Base-by-base conservation (phyloP, 2,888 invertebrate genomes). In the Apocheima hispidaria region DNA sequence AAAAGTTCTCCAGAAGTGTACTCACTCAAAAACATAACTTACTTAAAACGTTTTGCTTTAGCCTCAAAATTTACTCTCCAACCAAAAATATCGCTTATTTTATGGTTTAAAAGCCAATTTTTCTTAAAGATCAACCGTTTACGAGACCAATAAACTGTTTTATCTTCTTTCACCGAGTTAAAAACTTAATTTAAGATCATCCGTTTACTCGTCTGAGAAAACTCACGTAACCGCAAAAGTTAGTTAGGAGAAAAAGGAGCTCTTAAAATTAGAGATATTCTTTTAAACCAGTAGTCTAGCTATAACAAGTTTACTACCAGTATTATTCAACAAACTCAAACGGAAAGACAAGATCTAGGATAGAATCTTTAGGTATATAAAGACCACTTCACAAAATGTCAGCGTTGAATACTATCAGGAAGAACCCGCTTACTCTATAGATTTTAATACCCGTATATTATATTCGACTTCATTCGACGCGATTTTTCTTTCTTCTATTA, bases 41-140 rank as follows among this genome's bases (percentile, higher is more conserved):
- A n/a, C n/a, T n/a, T 33, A 10, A 33, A 33, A 26, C 3, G 12
- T 10, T 18, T 9, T 10, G 18, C 16, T 5, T 33, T 16, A 16
- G n/a, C n/a, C 41, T 38, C 16, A 9, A 38, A 38, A 38, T 7
- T 21, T 20, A 4, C 1, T 21, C 21, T 21, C 6, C 10, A 6
- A 21, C 16, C 12, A 21, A 41, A 9, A 41, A 21, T n/a, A 41
- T 21, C n/a, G 10, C 21, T 41, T 41, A 7, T 41, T 21, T 21
- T 10, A 41, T 12, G 21, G 41, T 6, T 21, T 41, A 21, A 41
- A 41, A 20, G n/a, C 41, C 2, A 41, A 41, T 41, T 41, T n/a
- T 2, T n/a, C 21, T 21, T 49, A 54, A 51, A 55, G 33, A 56
- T 55, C 44, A 61, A 62, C 55, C 66, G 59, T 71, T 66, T 63